Percentiles rank a stretch among this genome's conserved stretches.
These are phyloP conservation scores for Conopomorpha cramerella DNA, from an alignment of 1,140 invertebrate genomes.

Conservation along the genomic window DNA sequence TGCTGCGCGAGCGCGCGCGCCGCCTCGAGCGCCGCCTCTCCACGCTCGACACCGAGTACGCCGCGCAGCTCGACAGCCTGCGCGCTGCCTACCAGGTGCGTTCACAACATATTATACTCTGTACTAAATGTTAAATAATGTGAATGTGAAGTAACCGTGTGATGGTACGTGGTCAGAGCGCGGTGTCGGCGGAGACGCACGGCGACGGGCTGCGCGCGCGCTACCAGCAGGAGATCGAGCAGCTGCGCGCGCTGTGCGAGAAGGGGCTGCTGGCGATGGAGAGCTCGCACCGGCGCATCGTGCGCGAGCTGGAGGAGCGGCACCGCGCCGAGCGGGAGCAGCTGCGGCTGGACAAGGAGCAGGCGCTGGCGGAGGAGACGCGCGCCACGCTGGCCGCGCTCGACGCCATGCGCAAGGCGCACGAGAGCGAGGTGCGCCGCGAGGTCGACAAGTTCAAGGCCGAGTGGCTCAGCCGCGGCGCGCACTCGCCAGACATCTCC, in stretches of 20 bases:
- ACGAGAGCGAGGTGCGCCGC: constrained; percentile 87
- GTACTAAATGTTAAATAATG: too few species aligned
- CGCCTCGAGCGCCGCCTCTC: constrained; percentile 70
- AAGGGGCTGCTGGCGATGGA: constrained; percentile 87
- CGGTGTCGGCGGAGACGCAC: constrained; percentile 61
- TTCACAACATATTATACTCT: background rate
- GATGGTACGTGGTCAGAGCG: constrained; percentile 28
- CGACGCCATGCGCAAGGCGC: constrained; percentile 91
- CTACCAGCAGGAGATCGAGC: constrained; percentile 86
- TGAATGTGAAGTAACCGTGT: too few species aligned
- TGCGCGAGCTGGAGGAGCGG: constrained; percentile 83
- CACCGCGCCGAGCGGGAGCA: constrained; percentile 77
- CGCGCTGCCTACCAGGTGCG: constrained; percentile 69
- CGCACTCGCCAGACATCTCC: constrained; percentile 15
- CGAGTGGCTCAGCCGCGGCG: constrained; percentile 74
- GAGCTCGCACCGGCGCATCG: constrained; percentile 82
- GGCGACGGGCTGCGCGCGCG: constrained; percentile 74
- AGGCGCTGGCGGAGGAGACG: constrained; percentile 87
- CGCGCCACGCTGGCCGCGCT: constrained; percentile 80
- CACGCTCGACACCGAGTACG: constrained; percentile 76
- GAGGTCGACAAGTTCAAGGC: constrained; percentile 87
- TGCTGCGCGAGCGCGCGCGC: constrained; percentile 65
- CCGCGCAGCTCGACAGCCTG: constrained; percentile 75
- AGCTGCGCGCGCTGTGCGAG: constrained; percentile 81
- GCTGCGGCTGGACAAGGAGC: constrained; percentile 81